phyloP scores from a whole-genome alignment of 2,113 vertebrate genomes.

The Phyllopteryx taeniolatus region DNA sequence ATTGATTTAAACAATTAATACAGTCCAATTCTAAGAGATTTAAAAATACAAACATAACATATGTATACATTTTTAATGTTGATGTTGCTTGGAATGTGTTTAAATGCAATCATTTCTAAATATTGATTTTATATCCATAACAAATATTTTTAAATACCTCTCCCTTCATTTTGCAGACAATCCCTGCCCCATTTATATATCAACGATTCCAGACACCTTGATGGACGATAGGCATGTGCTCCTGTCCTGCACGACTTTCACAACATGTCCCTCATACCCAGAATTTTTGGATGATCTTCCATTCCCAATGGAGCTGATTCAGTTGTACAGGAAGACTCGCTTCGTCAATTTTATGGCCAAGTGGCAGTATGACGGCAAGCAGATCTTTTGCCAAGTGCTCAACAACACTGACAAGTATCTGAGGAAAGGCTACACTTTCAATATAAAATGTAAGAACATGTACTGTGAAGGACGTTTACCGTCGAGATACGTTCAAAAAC shows the following conservation, averaged over 20 bases:
- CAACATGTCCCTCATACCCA: background rate
- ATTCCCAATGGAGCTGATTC: fast-evolving
- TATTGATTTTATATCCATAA: background rate
- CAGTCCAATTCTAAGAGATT: no score
- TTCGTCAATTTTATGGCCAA: background rate
- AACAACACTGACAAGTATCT: slow-evolving; percentile 12
- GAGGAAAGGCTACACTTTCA: slow-evolving; percentile 23
- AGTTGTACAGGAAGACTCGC: background rate
- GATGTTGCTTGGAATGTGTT: background rate
- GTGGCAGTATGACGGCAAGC: slow-evolving; percentile 44
- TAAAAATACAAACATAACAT: no score
- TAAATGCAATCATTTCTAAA: background rate
- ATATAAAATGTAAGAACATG: slow-evolving; percentile 55
- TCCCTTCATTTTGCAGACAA: slow-evolving; percentile 50
- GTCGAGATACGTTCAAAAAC: no score
- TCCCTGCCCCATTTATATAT: slow-evolving; percentile 51
- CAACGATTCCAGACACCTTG: background rate
- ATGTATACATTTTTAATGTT: background rate
- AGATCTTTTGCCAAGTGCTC: slow-evolving; percentile 42
- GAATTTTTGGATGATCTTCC: background rate
- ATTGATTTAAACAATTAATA: no score
- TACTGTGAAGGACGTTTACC: no score
- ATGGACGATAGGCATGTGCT: fast-evolving
- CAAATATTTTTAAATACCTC: background rate
- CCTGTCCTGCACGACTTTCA: slow-evolving; percentile 47